phyloP scores from a whole-genome alignment of 2,888 invertebrate genomes.

The Eretmocerus hayati region DNA sequence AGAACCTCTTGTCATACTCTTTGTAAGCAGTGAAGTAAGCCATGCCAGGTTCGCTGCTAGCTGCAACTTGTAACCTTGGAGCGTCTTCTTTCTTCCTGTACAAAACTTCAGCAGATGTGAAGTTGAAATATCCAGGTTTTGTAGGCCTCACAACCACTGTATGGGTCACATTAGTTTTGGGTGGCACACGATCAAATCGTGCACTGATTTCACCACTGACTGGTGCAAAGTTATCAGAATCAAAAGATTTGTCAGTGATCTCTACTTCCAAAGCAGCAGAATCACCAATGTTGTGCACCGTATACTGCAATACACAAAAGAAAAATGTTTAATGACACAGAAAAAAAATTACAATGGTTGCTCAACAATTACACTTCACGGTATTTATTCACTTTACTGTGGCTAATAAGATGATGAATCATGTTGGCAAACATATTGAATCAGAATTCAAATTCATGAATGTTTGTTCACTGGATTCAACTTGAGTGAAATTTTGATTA shows the following conservation, averaged over 20 bases:
- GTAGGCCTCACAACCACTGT: conserved; percentile 86
- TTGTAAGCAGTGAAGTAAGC: conserved; percentile 86
- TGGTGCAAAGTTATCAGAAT: conserved; percentile 82
- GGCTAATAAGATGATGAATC: background rate
- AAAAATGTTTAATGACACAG: background rate
- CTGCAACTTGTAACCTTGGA: conserved; percentile 55
- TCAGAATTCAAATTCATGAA: too few species aligned
- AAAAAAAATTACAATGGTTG: too few species aligned
- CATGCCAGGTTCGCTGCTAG: conserved; percentile 89
- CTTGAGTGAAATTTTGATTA: too few species aligned
- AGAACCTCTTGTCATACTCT: conserved; percentile 94
- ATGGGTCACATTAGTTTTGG: conserved; percentile 89
- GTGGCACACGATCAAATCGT: conserved; percentile 82
- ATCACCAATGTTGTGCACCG: conserved; percentile 86
- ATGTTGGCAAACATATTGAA: background rate
- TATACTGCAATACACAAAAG: conserved; percentile 61
- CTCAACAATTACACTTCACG: too few species aligned
- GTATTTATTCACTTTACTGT: too few species aligned
- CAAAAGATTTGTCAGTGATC: conserved; percentile 85
- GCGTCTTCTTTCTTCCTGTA: conserved; percentile 83
- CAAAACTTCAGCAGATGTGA: conserved; percentile 87
- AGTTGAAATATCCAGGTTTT: conserved; percentile 91
- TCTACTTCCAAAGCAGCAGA: conserved; percentile 85
- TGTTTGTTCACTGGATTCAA: too few species aligned
- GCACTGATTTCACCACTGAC: conserved; percentile 81